A percentile compares a stretch with the other conserved stretches of the same genome.
These are phyloP conservation scores for Drosophila rellima DNA, from an alignment of 2,888 invertebrate genomes.

Conservation along the genomic window DNA sequence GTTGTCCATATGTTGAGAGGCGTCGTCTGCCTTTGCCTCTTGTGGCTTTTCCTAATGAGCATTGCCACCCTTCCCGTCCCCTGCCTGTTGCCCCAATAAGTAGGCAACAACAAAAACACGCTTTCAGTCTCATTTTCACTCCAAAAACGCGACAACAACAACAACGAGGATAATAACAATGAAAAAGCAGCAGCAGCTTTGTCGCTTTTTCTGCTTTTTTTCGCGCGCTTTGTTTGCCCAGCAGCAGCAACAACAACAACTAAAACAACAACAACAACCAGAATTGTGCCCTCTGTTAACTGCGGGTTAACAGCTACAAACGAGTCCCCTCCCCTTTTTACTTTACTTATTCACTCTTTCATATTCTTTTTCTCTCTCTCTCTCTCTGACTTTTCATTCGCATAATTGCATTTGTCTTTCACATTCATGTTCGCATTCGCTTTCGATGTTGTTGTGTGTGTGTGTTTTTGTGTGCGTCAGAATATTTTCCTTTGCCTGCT, in stretches of 20 bases:
- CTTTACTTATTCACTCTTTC: not conserved
- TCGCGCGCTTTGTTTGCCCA: conserved; percentile 39
- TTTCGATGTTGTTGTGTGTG: conserved; percentile 26
- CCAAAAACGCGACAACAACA: conserved; percentile 10
- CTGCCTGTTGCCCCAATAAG: conserved; percentile 47
- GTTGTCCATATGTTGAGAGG: conserved; percentile 44
- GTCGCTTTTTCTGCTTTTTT: conserved; percentile 14
- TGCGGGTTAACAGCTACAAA: conserved; percentile 31
- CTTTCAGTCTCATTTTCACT: conserved; percentile 21
- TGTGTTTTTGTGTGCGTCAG: conserved; percentile 39
- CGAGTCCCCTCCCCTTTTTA: not conserved
- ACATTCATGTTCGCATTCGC: conserved; percentile 37
- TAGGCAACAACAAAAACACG: conserved; percentile 40
- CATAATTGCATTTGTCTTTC: conserved; percentile 65
- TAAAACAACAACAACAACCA: conserved; percentile 9
- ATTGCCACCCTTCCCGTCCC: not conserved
- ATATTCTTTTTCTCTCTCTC: not conserved
- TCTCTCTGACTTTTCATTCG: conserved; percentile 2
- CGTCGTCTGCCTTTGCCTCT: conserved; percentile 10
- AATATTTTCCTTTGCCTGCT: conserved; percentile 39
- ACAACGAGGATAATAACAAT: conserved; percentile 19
- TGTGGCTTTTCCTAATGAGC: conserved; percentile 46
- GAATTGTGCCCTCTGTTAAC: conserved; percentile 21
- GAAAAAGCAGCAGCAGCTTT: conserved; percentile 6
- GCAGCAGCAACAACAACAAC: conserved; percentile 15